Conservation (phyloP, 2,113 vertebrate species). For the Pseudopodoces humilis region DNA sequence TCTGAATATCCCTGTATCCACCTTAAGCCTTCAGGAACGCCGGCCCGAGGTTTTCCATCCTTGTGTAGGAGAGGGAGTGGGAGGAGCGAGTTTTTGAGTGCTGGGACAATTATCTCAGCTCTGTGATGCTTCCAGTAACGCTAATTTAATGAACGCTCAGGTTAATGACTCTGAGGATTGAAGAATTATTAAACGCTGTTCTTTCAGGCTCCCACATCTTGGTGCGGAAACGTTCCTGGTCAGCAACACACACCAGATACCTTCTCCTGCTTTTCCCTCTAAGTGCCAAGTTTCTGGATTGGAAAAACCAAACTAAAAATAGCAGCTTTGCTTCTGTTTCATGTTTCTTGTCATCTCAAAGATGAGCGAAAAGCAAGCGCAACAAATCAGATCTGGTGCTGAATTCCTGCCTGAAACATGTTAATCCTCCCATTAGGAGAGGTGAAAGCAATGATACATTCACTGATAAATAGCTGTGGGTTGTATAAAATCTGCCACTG, state of each 20-base stretch:
- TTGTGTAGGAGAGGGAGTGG: not conserved
- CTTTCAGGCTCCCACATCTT: not conserved
- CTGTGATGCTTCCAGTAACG: not conserved
- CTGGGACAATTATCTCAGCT: conserved; percentile 5
- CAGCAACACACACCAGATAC: not conserved
- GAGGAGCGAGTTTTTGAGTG: not conserved
- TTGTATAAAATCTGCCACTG: not conserved
- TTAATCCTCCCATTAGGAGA: conserved; percentile 34
- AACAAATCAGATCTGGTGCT: not conserved
- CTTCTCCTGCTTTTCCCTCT: not conserved
- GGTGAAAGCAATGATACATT: not conserved
- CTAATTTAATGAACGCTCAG: conserved; percentile 22
- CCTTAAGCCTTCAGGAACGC: not conserved
- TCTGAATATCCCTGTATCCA: not conserved
- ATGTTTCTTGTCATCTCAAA: not conserved
- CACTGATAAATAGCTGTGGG: not conserved
- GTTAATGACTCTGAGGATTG: not conserved
- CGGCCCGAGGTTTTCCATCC: not conserved
- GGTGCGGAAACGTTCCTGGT: not conserved
- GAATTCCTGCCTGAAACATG: not conserved
- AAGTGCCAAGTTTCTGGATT: not conserved
- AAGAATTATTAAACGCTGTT: not conserved
- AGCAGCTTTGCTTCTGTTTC: not conserved
- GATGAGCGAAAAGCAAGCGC: not conserved
- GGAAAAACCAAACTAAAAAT: not conserved